Conservation (phyloP, 2,113 vertebrate species). For the Perccottus glenii region DNA sequence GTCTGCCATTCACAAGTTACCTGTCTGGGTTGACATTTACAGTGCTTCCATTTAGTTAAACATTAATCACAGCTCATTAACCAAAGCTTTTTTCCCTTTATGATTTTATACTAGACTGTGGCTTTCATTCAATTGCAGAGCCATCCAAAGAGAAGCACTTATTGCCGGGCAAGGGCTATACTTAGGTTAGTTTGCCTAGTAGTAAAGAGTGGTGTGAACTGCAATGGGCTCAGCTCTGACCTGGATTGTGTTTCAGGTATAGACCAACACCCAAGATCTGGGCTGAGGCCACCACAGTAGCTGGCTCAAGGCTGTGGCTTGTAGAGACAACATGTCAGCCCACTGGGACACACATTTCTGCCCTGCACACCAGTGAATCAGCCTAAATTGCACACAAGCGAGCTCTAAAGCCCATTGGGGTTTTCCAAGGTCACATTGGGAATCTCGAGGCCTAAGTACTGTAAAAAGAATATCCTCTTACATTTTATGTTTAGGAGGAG, state of each 20-base stretch:
- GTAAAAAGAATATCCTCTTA: constrained; percentile 56
- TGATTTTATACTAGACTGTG: constrained; percentile 25
- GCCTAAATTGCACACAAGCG: constrained; percentile 59
- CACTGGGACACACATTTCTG: constrained; percentile 50
- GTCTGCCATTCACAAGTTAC: constrained; percentile 41
- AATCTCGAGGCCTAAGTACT: constrained; percentile 29
- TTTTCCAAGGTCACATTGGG: constrained; percentile 67
- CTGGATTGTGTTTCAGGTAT: constrained; percentile 76
- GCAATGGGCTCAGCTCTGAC: constrained; percentile 67
- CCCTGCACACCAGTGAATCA: constrained; percentile 52
- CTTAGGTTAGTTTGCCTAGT: constrained; percentile 73
- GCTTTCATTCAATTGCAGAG: constrained; percentile 54
- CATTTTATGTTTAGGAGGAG: constrained; percentile 42
- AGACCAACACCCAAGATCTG: constrained; percentile 52
- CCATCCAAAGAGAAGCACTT: constrained; percentile 55
- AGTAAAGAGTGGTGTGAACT: constrained; percentile 74
- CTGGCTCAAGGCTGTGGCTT: constrained; percentile 68
- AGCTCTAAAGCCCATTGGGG: constrained; percentile 61
- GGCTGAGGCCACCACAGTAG: constrained; percentile 50
- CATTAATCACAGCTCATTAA: constrained; percentile 58
- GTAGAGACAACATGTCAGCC: constrained; percentile 60
- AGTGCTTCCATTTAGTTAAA: constrained; percentile 62
- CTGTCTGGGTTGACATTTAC: constrained; percentile 65
- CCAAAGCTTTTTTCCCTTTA: constrained; percentile 33
- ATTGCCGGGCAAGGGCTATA: constrained; percentile 65